A percentile compares a stretch with the other conserved stretches of the same genome.
Evolutionary conservation across 2,888 invertebrate species (phyloP).

Genomic region (Parochlus steinenii): DNA sequence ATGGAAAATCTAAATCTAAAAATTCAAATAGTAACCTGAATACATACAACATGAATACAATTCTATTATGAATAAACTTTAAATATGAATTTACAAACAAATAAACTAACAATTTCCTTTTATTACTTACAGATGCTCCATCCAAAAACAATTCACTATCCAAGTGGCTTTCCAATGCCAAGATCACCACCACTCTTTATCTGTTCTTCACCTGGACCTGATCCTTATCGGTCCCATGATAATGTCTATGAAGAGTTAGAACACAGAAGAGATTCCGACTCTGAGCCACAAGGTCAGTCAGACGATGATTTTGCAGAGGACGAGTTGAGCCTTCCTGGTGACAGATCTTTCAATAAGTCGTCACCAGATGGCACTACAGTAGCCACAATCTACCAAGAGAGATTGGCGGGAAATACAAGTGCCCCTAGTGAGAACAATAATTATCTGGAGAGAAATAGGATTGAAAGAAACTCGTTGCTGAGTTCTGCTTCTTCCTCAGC

Average conservation of each 20-base stretch:
- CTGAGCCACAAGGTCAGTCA: conserved; percentile 47
- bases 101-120: conserved; percentile 1
- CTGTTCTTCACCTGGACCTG: conserved; percentile 49
- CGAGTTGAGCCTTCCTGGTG: conserved; percentile 46
- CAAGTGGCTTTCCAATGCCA: conserved; percentile 43
- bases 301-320: conserved; percentile 79
- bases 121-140: conserved; percentile 48
- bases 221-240: conserved; percentile 45
- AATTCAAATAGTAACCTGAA: no score
- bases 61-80: no score
- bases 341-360: conserved; percentile 25
- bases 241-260: conserved; percentile 70
- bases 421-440: conserved; percentile 14
- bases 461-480: conserved; percentile 26
- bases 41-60: no score
- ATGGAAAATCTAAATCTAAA: no score
- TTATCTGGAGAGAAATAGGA: conserved; percentile 14
- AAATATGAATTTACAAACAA: no score
- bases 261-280: conserved; percentile 41
- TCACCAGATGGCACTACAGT: conserved; percentile 15
- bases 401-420: conserved; percentile 13
- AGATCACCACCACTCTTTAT: conserved; percentile 45
- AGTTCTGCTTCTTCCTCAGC: conserved; percentile 24
- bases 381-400: conserved; percentile 20
- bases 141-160: conserved; percentile 44